Percentiles rank a stretch among this genome's conserved stretches.
Conservation (phyloP, 2,888 invertebrate species). For the Aphodius granarius region DNA sequence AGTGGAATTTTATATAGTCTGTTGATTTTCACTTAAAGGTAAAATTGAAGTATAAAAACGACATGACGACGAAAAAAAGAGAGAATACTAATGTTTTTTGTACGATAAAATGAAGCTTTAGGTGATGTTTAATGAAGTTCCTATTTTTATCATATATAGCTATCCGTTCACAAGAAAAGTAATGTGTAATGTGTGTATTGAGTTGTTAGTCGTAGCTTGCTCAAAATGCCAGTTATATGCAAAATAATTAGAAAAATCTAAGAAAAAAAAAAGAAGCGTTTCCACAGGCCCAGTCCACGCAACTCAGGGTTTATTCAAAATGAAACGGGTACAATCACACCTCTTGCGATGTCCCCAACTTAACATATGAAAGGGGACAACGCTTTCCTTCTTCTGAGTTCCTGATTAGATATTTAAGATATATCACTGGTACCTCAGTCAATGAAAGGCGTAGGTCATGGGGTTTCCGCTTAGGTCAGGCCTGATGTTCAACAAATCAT, state of each 20-base stretch:
- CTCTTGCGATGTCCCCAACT: constrained; percentile 27
- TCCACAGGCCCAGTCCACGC: constrained; percentile 52
- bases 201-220: constrained; percentile 56
- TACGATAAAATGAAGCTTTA: constrained; percentile 56
- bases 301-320: constrained; percentile 52
- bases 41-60: constrained; percentile 29
- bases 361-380: constrained; percentile 31
- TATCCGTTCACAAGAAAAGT: constrained; percentile 51
- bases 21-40: constrained; percentile 54
- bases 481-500: neutral
- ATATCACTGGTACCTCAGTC: constrained; percentile 41
- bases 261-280: constrained; percentile 32
- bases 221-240: constrained; percentile 49
- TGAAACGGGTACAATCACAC: constrained; percentile 56
- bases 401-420: constrained; percentile 50
- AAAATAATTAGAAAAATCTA: neutral
- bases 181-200: constrained; percentile 47
- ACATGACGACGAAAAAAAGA: constrained; percentile 43
- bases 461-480: constrained; percentile 35
- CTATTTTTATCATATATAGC: constrained; percentile 55
- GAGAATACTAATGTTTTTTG: constrained; percentile 53
- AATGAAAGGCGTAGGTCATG: constrained; percentile 37
- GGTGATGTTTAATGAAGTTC: constrained; percentile 57
- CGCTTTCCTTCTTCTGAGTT: constrained; percentile 53
- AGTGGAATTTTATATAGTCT: constrained; percentile 58